Conservation (phyloP, 23 tunicate species). For the Halocynthia roretzi region DNA sequence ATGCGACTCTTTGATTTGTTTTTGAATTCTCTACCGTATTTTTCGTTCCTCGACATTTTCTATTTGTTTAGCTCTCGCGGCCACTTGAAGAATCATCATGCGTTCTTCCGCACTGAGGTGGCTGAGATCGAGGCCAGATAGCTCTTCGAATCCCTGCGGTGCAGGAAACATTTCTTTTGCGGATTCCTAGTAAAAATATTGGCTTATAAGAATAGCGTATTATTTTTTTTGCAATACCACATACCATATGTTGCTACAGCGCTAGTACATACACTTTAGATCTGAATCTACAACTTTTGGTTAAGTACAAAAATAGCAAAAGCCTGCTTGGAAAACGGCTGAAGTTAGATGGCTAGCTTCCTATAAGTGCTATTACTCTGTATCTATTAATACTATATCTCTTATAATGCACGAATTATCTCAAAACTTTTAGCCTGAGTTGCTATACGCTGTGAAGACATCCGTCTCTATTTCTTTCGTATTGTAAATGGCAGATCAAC, state of each 20-base stretch:
- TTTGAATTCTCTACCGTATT: slow-evolving; percentile 10
- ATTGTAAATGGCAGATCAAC: no score
- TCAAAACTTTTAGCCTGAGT: no score
- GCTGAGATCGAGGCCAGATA: slow-evolving; percentile 72
- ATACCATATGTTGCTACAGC: not conserved
- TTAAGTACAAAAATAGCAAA: no score
- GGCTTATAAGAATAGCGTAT: not conserved
- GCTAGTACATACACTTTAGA: not conserved
- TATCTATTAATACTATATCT: no score
- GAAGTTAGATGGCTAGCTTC: no score
- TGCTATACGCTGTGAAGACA: no score
- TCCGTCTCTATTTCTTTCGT: no score
- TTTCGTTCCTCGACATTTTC: slow-evolving; percentile 43
- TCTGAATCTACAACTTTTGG: no score
- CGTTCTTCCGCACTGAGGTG: slow-evolving; percentile 78
- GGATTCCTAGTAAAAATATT: not conserved
- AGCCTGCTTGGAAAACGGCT: no score
- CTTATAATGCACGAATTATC: no score
- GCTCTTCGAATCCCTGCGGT: slow-evolving; percentile 51
- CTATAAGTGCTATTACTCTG: no score
- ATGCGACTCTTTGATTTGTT: not conserved
- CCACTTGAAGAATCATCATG: slow-evolving; percentile 74
- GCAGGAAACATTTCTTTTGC: slow-evolving; percentile 34
- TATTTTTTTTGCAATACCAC: not conserved
- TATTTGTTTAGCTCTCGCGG: slow-evolving; percentile 82